Base-by-base conservation (phyloP, 2,113 vertebrate species). In the Microcebus griseorufus region DNA sequence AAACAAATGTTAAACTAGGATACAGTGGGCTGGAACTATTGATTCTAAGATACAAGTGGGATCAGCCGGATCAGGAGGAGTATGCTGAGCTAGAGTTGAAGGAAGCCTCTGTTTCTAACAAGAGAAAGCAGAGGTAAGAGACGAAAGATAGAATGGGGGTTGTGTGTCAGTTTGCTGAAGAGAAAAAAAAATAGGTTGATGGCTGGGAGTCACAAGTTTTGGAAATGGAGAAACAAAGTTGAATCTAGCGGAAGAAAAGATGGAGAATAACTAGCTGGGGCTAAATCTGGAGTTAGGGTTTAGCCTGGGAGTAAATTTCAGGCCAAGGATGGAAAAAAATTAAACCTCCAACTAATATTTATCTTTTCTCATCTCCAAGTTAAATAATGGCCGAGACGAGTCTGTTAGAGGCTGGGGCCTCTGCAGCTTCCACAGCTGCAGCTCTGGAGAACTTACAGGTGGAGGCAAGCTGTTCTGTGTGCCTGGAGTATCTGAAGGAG, bases 381-480 rank as follows among this genome's bases (percentile, higher is more conserved):
- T 96, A 94, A 96, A 97, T 80, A 82, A 98, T 98, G 98, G 98
- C 97, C 92, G 97, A 98, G 48, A 98, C 98, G 64, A 97, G 96
- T 85, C 95, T 98, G 48, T 60, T 98, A 53, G 98, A 98, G 94
- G 93, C 97, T 1, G 98, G 98, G 82, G 97, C 96, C 95, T 98
- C 98, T 84, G 96, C 98, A 23, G 97, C 98, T 39, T 97, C 97
- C 70, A 98, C 98, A 34, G 98, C 97, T 53, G 95, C 98, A 1
- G 98, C 97, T 55, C 95, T 98, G 96, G 98, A 97, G 95, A 98
- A 97, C 95, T 94, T 98, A n/a, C 98, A 97, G 81, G 99, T 98
- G 67, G 99, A 99, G 82, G 98, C 99, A 9, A 99, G 99, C 92
- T 99, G 99, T 92, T 99, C 99, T 75, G 99, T 99, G 97, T 99